Conservation (phyloP, 2,113 vertebrate species). For the Urocitellus parryii region DNA sequence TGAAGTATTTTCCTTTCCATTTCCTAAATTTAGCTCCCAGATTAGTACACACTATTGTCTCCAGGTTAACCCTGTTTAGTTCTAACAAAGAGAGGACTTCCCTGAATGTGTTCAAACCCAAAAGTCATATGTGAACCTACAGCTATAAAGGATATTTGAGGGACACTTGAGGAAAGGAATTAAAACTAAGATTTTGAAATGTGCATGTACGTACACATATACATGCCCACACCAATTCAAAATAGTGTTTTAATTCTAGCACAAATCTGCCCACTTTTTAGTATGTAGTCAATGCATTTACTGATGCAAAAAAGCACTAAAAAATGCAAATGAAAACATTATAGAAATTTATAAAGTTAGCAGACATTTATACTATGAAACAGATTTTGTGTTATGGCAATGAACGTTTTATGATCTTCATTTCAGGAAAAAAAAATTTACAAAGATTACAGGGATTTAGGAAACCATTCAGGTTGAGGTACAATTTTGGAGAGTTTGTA, state of each 20-base stretch:
- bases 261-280: neutral
- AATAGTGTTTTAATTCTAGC: neutral
- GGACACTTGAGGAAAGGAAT: neutral
- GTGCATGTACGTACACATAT: too few relatives aligned
- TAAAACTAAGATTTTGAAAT: neutral
- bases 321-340: neutral
- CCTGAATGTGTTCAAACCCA: neutral
- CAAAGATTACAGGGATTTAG: neutral
- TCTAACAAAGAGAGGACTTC: neutral
- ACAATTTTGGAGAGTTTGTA: neutral
- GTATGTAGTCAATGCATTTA: neutral
- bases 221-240: neutral
- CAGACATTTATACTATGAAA: neutral
- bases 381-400: neutral
- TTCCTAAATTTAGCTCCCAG: neutral
- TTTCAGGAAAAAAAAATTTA: slow-evolving; percentile 41
- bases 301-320: neutral
- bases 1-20: neutral
- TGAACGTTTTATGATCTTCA: neutral
- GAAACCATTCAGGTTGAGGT: neutral
- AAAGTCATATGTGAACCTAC: neutral
- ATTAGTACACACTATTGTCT: neutral
- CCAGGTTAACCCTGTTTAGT: neutral
- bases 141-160: neutral
- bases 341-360: neutral